Conservation (phyloP, 1,140 invertebrate species). For the Aphelenchoides avenae region DNA sequence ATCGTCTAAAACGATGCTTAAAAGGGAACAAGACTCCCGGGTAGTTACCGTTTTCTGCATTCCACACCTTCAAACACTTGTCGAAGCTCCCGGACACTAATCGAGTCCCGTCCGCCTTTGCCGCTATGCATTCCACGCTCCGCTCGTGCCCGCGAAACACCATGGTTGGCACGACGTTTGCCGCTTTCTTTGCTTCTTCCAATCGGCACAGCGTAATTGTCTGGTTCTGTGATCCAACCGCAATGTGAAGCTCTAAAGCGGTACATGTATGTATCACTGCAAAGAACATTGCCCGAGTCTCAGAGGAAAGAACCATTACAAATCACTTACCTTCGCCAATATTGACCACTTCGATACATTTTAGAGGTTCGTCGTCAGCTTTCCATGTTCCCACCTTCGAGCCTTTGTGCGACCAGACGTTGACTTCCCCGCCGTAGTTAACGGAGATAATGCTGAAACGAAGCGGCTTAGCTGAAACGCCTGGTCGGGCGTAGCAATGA, state of each 20-base stretch:
- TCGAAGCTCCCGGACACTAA: conserved; percentile 56
- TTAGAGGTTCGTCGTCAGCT: conserved; percentile 18
- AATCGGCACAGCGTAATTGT: conserved; percentile 24
- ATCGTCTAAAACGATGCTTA: conserved; percentile 26
- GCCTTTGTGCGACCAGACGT: conserved; percentile 30
- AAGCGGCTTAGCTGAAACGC: conserved; percentile 9
- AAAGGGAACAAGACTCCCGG: background rate
- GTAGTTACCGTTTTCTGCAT: conserved; percentile 34
- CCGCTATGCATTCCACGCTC: conserved; percentile 50
- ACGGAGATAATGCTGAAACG: conserved; percentile 49
- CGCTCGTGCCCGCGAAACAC: conserved; percentile 48
- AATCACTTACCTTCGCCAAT: conserved; percentile 11
- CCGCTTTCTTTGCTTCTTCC: conserved; percentile 6
- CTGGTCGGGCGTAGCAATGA: background rate
- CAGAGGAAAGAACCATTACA: background rate
- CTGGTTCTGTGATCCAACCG: conserved; percentile 44
- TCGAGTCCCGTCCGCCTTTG: conserved; percentile 38
- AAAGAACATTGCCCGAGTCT: background rate
- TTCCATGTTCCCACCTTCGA: conserved; percentile 10
- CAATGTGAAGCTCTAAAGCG: conserved; percentile 20
- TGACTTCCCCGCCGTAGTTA: conserved; percentile 46
- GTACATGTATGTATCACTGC: too few relatives aligned
- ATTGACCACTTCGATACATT: conserved; percentile 30
- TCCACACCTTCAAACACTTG: conserved; percentile 52
- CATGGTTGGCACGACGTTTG: background rate